These are phyloP conservation scores for Chrysemys picta DNA, from an alignment of 2,113 vertebrate species.

Conservation along the genomic window DNA sequence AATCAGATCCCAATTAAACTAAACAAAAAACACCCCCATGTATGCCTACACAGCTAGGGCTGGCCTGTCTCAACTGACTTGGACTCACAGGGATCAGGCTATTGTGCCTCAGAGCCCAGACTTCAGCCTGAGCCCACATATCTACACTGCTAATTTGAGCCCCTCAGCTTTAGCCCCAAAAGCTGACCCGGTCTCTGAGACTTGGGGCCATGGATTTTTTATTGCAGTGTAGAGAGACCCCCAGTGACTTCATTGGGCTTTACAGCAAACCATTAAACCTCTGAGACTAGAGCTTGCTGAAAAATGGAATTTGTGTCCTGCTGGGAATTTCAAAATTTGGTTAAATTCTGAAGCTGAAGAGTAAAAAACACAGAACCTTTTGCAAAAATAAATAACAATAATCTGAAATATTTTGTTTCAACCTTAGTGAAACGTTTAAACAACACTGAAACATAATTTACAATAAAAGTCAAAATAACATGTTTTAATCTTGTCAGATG, in stretches of 20 bases:
- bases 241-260: not conserved
- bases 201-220: not conserved
- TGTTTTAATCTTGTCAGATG: not conserved
- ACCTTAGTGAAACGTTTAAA: not conserved
- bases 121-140: not conserved
- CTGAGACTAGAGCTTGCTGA: not conserved
- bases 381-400: not conserved
- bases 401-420: not conserved
- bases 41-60: not conserved
- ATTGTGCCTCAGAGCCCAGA: not conserved
- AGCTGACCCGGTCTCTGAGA: not conserved
- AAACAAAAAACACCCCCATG: fast-evolving
- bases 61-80: not conserved
- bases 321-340: not conserved
- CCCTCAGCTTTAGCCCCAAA: not conserved
- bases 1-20: not conserved
- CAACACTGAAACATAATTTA: not conserved
- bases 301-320: not conserved
- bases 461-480: not conserved
- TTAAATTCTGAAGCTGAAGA: not conserved
- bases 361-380: not conserved
- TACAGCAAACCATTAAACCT: not conserved
- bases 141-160: not conserved
- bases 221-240: not conserved
- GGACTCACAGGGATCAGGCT: not conserved